Percentiles rank a stretch among this genome's conserved stretches.
Evolutionary conservation across 2,888 invertebrate genomes (phyloP).

Genomic region (Malachius bipustulatus): DNA sequence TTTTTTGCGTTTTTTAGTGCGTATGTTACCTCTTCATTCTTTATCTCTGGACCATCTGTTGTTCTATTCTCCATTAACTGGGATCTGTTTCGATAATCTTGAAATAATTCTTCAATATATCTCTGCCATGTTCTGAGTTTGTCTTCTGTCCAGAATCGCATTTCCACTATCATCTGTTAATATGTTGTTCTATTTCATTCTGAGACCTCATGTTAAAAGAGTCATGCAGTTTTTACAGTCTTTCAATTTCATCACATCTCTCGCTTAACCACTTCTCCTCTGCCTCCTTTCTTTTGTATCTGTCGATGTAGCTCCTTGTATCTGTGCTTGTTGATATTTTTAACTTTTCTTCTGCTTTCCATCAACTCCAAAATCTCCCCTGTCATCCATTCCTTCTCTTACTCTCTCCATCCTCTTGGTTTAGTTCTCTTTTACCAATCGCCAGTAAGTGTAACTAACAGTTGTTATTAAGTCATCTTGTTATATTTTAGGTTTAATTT

Average conservation of each 20-base stretch:
- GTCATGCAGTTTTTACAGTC: not conserved
- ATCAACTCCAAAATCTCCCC: constrained; percentile 2
- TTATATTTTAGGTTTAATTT: no score
- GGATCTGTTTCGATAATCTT: constrained; percentile 2
- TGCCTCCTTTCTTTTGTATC: constrained; percentile 3
- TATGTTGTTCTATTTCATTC: constrained; percentile 2
- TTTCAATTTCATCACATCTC: constrained; percentile 2
- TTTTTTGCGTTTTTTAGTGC: constrained; percentile 1
- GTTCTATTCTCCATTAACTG: constrained; percentile 1
- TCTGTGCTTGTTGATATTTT: not conserved
- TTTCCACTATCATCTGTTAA: constrained; percentile 1
- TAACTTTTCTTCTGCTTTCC: not conserved
- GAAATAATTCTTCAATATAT: no score
- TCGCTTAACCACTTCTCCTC: constrained; percentile 2
- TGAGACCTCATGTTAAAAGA: constrained; percentile 3
- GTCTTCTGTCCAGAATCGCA: constrained; percentile 2
- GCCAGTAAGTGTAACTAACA: no score
- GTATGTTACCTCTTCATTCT: constrained; percentile 3
- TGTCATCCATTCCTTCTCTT: constrained; percentile 3
- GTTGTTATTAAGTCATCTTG: no score
- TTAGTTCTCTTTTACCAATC: not conserved
- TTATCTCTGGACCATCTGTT: not conserved
- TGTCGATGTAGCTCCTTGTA: constrained; percentile 3
- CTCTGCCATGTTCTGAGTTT: constrained; percentile 2
- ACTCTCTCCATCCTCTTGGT: not conserved